Conservation (phyloP, 2,888 invertebrate genomes). For the Argyra leucocephala region DNA sequence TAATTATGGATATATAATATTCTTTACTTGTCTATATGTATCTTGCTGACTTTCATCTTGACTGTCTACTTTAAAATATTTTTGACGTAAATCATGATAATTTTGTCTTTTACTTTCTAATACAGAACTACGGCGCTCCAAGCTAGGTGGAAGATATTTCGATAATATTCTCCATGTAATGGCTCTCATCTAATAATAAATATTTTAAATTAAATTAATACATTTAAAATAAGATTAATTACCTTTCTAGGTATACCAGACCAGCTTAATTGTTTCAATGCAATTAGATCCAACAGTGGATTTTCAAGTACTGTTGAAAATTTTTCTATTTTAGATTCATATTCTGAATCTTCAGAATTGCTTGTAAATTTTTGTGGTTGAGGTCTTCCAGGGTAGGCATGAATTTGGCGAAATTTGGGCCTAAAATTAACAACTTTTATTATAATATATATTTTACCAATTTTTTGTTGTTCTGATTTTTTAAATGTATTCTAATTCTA, state of each 20-base stretch:
- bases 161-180: constrained; percentile 59
- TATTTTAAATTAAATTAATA: not conserved
- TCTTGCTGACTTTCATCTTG: constrained; percentile 74
- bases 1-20: not conserved
- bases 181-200: constrained; percentile 47
- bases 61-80: constrained; percentile 89
- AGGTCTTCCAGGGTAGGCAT: constrained; percentile 62
- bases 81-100: constrained; percentile 88
- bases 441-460: too few relatives aligned
- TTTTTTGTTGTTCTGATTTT: too few relatives aligned
- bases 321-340: constrained; percentile 74
- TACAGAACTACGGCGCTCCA: constrained; percentile 78
- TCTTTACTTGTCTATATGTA: constrained; percentile 72
- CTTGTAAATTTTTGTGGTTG: constrained; percentile 54
- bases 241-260: constrained; percentile 91
- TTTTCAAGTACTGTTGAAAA: constrained; percentile 72
- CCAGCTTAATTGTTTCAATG: constrained; percentile 86
- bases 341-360: constrained; percentile 56
- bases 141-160: constrained; percentile 88
- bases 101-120: constrained; percentile 87
- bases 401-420: constrained; percentile 34
- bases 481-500: too few relatives aligned
- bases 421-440: too few relatives aligned
- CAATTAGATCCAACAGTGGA: constrained; percentile 69
- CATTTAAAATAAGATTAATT: constrained; percentile 35